A percentile compares a stretch with the other conserved stretches of the same genome.
Evolutionary conservation across 2,797 vertebrate species (phyloP).

Genomic region (Eremophila alpestris): DNA sequence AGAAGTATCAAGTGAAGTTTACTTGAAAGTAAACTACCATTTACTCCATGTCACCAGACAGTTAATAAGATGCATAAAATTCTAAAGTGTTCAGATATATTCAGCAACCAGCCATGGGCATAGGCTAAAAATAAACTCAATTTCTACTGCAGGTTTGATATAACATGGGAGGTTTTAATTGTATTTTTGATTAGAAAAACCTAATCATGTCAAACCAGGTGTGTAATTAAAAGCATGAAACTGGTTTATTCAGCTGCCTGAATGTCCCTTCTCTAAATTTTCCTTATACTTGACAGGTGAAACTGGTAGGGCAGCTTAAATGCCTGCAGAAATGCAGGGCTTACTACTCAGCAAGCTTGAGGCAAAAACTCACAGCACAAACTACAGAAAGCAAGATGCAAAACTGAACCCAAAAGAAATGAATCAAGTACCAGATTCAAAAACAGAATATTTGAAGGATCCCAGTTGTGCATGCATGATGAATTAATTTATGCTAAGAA

Average conservation of each 20-base stretch:
- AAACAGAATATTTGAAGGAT: background rate
- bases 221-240: conserved; percentile 18
- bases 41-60: background rate
- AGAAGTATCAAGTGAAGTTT: background rate
- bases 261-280: background rate
- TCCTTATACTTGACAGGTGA: background rate
- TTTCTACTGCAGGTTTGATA: background rate
- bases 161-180: background rate
- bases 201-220: background rate
- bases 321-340: background rate
- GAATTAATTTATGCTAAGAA: conserved; percentile 31
- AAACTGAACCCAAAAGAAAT: background rate
- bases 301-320: conserved; percentile 35
- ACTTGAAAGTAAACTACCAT: background rate
- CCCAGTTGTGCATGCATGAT: background rate
- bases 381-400: background rate
- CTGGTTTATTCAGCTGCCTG: background rate
- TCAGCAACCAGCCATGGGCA: background rate
- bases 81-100: background rate
- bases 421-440: background rate
- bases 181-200: background rate
- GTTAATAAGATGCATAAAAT: background rate
- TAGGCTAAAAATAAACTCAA: background rate
- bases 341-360: background rate
- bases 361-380: background rate